Conservation (phyloP, 2,888 invertebrate species). For the Beris chalybata region DNA sequence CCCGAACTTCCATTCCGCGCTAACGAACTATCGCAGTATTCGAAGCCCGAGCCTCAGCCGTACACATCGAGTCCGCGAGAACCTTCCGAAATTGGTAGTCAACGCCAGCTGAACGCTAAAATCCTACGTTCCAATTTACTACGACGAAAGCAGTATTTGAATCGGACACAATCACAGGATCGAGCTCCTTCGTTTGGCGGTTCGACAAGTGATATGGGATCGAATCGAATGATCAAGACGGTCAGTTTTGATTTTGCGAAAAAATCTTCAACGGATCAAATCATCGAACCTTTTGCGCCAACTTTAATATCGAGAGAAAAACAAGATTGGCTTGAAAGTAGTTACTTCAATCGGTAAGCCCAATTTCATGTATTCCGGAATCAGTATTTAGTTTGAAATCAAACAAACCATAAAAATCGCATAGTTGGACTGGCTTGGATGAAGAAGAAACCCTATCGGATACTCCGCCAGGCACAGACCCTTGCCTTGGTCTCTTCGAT, state of each 20-base stretch:
- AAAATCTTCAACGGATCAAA: not conserved
- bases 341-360: constrained; percentile 55
- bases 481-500: too few species aligned
- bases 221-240: constrained; percentile 53
- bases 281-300: constrained; percentile 49
- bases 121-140: constrained; percentile 43
- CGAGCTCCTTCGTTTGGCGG: constrained; percentile 46
- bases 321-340: constrained; percentile 51
- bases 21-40: constrained; percentile 55
- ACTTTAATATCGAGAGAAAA: constrained; percentile 46
- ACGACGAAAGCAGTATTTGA: constrained; percentile 46
- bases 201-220: constrained; percentile 49
- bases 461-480: too few species aligned
- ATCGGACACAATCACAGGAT: constrained; percentile 54
- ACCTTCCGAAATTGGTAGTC: constrained; percentile 17
- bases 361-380: not conserved
- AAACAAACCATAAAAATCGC: too few species aligned
- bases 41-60: constrained; percentile 44
- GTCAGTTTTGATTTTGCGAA: constrained; percentile 57
- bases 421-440: too few species aligned
- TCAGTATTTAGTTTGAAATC: too few species aligned
- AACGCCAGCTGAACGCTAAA: constrained; percentile 49
- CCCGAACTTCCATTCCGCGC: constrained; percentile 50
- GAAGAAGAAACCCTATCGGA: too few species aligned
- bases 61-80: constrained; percentile 36